Evolutionary conservation across 2,113 vertebrate species (phyloP), one percentile per base, ranked within the genome.

Genomic region (Triplophysa siluroides): DNA sequence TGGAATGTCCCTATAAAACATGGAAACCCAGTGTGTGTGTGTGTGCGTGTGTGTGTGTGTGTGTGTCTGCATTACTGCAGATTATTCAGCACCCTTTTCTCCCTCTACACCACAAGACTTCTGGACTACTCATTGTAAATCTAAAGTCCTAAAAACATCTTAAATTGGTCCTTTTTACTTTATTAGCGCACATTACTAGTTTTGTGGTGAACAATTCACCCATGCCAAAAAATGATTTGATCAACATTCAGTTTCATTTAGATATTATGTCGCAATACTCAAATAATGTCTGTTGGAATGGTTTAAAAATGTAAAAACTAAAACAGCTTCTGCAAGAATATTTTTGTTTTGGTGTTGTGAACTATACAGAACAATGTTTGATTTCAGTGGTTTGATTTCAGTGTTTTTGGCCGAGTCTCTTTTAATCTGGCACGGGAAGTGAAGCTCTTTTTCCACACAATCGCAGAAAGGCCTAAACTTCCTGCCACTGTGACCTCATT

Each of bases 401-500:
- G 33, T 38, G 33, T 7, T 38, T 38, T 38, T 38, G 33, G 33
- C 33, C 6, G 33, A 38, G 7, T 58, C n/a, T 58, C 16, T 58
- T 21, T 58, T 58, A 21, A 21, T 58, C 54, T 8, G 19, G n/a
- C n/a, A 2, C 1, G 61, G 65, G 65, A 61, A 62, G 66, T 23
- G 8, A 58, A 58, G 38, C 47, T 56, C 54, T 50, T 52, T 62
- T 50, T 79, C 58, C 33, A 61, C 21, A 67, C 24, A 76, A 70
- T 50, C 62, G 12, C n/a, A 63, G 43, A 10, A 10, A 54, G 62
- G 29, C 38, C 13, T 82, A 26, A 41, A 61, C 63, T 81, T 81
- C 56, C 72, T 69, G 60, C 33, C 45, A 52, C 43, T 65, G 41
- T 54, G 79, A 81, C 72, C 43, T 71, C 74, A 82, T 69, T 60